Conservation (phyloP, 2,797 vertebrate species). For the Argentina silus region DNA sequence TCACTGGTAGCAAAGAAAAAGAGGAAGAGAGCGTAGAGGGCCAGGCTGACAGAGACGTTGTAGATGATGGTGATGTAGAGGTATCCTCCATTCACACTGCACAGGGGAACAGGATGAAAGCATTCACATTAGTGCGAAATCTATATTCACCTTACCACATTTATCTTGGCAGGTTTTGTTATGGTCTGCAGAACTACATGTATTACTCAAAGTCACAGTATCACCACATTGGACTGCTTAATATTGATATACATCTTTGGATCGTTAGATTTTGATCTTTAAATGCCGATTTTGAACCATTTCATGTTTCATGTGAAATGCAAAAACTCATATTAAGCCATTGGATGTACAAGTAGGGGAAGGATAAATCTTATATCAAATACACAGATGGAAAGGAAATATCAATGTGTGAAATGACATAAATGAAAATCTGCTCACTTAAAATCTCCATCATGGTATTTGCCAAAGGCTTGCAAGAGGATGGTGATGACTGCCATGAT, state of each 20-base stretch:
- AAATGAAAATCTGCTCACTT: constrained; percentile 81
- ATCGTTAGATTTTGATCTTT: too few relatives aligned
- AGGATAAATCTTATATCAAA: constrained; percentile 38
- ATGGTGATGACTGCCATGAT: constrained; percentile 94
- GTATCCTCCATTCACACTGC: constrained; percentile 89
- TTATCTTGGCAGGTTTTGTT: too few relatives aligned
- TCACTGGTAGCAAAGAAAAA: constrained; percentile 95
- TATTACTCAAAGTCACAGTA: neutral
- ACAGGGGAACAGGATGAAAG: constrained; percentile 16
- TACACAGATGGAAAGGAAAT: constrained; percentile 14
- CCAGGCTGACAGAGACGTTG: constrained; percentile 93
- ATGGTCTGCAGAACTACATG: neutral
- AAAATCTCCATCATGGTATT: constrained; percentile 96
- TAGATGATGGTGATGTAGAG: constrained; percentile 96
- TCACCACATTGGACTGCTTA: neutral
- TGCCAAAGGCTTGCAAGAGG: constrained; percentile 91
- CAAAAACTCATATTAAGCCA: neutral
- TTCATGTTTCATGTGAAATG: neutral
- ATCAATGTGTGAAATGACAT: constrained; percentile 7
- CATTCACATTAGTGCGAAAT: neutral
- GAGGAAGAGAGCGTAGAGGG: constrained; percentile 93
- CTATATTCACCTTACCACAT: neutral
- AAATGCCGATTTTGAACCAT: neutral
- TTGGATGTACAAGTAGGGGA: neutral
- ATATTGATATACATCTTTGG: neutral